Percentiles rank a stretch among this genome's conserved stretches.
Conservation (phyloP, 53 echinoderm and acorn worm genomes). For the Astropecten irregularis region DNA sequence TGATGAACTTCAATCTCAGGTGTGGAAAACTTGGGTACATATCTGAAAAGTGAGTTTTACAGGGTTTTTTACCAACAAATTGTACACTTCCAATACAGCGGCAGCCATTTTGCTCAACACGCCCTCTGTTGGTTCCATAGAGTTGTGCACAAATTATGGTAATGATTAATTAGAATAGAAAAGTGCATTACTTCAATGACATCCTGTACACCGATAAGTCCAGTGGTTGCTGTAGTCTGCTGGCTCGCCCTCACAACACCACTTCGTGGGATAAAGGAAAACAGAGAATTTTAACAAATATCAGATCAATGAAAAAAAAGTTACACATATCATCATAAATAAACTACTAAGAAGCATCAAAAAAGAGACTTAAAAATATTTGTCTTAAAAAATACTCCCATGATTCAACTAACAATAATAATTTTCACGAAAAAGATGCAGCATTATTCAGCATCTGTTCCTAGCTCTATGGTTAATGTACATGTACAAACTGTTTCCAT, state of each 20-base stretch:
- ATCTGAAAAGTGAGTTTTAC: too few species aligned
- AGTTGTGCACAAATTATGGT: too few species aligned
- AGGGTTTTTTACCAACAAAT: too few species aligned
- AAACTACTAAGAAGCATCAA: background rate
- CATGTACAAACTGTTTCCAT: too few species aligned
- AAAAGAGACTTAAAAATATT: background rate
- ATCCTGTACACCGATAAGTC: conserved; percentile 63
- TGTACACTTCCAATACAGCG: too few species aligned
- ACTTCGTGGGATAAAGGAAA: conserved; percentile 30
- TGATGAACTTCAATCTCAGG: too few species aligned
- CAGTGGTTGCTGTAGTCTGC: background rate
- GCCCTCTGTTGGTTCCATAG: too few species aligned
- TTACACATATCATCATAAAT: background rate
- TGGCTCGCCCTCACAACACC: conserved; percentile 60
- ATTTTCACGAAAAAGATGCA: background rate
- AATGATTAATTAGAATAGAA: too few species aligned
- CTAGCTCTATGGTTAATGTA: too few species aligned
- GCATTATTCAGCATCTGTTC: background rate
- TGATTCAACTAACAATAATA: background rate
- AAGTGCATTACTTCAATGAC: conserved; percentile 69
- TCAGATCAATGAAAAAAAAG: too few species aligned
- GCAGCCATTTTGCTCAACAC: too few species aligned
- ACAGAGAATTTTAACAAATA: background rate
- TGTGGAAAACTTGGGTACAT: too few species aligned
- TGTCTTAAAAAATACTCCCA: background rate